Evolutionary conservation across 1,140 invertebrate genomes (phyloP), one percentile per base, ranked within the genome.

Genomic region (Leptopilina clavipes): DNA sequence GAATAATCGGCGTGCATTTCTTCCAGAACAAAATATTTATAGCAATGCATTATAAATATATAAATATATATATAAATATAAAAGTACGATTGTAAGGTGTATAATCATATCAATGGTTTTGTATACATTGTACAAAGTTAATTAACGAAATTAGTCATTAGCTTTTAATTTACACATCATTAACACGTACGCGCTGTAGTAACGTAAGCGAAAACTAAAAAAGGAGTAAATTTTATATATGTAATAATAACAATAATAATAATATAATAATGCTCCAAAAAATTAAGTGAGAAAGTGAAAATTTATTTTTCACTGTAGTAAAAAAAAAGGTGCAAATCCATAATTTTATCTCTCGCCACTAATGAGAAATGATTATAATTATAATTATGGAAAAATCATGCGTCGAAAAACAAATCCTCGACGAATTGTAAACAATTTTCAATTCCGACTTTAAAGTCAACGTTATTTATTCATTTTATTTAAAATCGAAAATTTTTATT

Each of bases 101-200:
- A 84, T 87, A 86, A 89, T 88, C 88, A 89, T 89, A 89, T 90
- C 87, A 89, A 83, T 83, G 85, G 76, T 86, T 84, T 85, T 89
- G 84, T 89, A 88, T 84, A 86, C 81, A 88, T 82, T 87, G 87
- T 89, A 89, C 79, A 88, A 84, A 88, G 83, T 83, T 85, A 72
- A 85, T 85, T 86, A 84, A 85, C 70, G 75, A 85, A 80, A 82
- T 85, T 86, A 89, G 86, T 86, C 86, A 88, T 84, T 88, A 88
- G 85, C 80, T 83, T 80, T 80, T 87, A 88, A 89, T 86, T 85
- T 84, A 86, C 74, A 81, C 79, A 78, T 78, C 52, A 79, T 82
- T 78, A 76, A 79, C 82, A 81, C 73, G 71, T 19, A 78, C 14
- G 43, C 59, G 76, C 10, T 25, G 31, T 81, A 85, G 70, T 31